Evolutionary conservation across 2,113 vertebrate genomes (phyloP).

Genomic region (Lophochroa leadbeateri): DNA sequence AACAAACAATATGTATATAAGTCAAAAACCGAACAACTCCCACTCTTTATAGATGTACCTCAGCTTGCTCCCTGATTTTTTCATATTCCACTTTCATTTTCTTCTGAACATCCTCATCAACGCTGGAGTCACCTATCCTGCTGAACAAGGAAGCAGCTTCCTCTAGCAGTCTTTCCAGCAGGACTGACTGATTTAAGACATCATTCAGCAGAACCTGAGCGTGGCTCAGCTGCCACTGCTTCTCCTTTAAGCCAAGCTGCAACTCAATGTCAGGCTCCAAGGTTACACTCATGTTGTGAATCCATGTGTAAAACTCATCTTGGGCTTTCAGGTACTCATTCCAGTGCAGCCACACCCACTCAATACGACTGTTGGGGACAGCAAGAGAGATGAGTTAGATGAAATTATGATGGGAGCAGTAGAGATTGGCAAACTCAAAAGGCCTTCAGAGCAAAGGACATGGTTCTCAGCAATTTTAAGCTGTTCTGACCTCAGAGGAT

Average conservation of each 20-base stretch:
- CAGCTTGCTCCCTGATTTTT: conserved; percentile 76
- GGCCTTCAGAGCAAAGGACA: neutral
- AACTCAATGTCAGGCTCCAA: conserved; percentile 83
- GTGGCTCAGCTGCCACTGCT: conserved; percentile 90
- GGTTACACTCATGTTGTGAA: conserved; percentile 76
- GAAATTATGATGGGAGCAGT: neutral
- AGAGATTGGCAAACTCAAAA: neutral
- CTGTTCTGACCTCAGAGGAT: neutral
- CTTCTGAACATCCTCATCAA: conserved; percentile 82
- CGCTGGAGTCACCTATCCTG: conserved; percentile 87
- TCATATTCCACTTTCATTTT: conserved; percentile 83
- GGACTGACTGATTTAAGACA: conserved; percentile 76
- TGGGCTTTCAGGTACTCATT: conserved; percentile 90
- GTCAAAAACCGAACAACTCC: neutral
- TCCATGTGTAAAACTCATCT: conserved; percentile 87
- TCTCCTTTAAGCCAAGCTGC: conserved; percentile 89
- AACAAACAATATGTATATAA: neutral
- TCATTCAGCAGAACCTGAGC: conserved; percentile 83
- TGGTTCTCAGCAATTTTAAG: neutral
- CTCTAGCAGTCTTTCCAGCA: conserved; percentile 88
- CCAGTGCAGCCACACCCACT: conserved; percentile 99
- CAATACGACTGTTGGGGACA: conserved; percentile 85
- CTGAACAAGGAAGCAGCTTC: conserved; percentile 84
- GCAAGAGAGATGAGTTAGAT: neutral
- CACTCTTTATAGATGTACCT: conserved; percentile 74